Conservation (phyloP, 2,888 invertebrate species). For the Gari tellinella region DNA sequence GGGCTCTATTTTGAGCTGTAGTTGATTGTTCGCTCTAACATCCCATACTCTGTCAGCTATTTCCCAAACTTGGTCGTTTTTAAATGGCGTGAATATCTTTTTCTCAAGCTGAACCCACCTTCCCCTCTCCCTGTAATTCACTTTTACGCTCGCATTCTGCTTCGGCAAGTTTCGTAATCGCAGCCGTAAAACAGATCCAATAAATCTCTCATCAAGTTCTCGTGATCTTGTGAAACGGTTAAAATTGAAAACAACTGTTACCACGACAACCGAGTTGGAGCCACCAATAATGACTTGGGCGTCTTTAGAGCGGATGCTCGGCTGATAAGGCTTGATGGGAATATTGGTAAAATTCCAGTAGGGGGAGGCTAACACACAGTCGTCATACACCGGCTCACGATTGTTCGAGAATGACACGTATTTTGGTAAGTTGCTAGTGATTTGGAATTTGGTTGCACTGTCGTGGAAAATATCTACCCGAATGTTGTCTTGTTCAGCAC, state of each 20-base stretch:
- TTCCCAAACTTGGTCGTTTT: constrained; percentile 44
- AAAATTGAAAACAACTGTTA: constrained; percentile 33
- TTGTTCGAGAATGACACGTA: constrained; percentile 62
- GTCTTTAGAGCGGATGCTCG: constrained; percentile 3
- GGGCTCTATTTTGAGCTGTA: constrained; percentile 40
- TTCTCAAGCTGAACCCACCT: constrained; percentile 26
- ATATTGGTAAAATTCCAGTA: constrained; percentile 61
- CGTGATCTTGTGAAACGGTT: constrained; percentile 27
- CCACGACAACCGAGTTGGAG: constrained; percentile 1
- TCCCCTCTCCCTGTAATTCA: constrained; percentile 34
- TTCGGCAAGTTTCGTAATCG: constrained; percentile 45
- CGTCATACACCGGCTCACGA: constrained; percentile 50
- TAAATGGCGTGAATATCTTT: constrained; percentile 43
- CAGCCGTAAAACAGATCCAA: constrained; percentile 32
- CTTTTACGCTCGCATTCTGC: constrained; percentile 40
- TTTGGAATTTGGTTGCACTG: constrained; percentile 42
- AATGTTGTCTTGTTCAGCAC: constrained; percentile 64
- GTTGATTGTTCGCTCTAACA: constrained; percentile 38
- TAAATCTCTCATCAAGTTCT: constrained; percentile 47
- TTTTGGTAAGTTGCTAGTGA: constrained; percentile 59
- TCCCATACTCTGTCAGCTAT: constrained; percentile 61
- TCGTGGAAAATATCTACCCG: constrained; percentile 62
- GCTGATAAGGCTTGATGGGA: constrained; percentile 14
- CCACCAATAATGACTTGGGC: constrained; percentile 28
- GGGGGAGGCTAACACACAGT: constrained; percentile 48